Evolutionary conservation across 2,888 invertebrate species (phyloP).

Genomic region (Hedya salicella): DNA sequence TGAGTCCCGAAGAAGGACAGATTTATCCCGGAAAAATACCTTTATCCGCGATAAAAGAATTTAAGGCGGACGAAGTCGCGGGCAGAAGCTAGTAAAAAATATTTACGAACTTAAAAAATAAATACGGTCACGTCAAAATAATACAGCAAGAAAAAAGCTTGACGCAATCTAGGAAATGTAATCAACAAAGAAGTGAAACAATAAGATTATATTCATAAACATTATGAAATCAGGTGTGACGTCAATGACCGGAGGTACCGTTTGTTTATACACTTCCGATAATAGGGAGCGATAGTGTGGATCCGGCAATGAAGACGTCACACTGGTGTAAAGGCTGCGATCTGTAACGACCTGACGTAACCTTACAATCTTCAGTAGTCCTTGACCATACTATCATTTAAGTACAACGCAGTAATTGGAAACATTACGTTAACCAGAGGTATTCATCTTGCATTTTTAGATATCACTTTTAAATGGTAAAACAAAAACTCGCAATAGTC

Average conservation of each 20-base stretch:
- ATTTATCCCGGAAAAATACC: too few relatives aligned
- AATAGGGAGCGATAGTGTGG: constrained; percentile 32
- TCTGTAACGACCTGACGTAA: constrained; percentile 9
- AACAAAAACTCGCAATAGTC: too few relatives aligned
- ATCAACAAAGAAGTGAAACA: constrained; percentile 19
- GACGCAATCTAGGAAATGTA: constrained; percentile 24
- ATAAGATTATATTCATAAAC: constrained; percentile 10
- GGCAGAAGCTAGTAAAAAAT: constrained; percentile 10
- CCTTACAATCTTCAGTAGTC: not conserved
- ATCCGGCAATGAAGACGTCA: constrained; percentile 38
- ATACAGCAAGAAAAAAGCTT: not conserved
- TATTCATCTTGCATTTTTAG: too few relatives aligned
- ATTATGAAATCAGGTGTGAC: constrained; percentile 19
- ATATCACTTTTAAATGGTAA: too few relatives aligned
- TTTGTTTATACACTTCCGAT: constrained; percentile 20
- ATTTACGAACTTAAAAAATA: too few relatives aligned
- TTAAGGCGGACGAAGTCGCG: too few relatives aligned
- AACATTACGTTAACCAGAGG: too few relatives aligned
- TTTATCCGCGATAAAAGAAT: too few relatives aligned
- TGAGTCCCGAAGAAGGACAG: too few relatives aligned
- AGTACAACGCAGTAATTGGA: not conserved
- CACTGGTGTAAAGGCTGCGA: not conserved
- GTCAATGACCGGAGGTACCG: constrained; percentile 23
- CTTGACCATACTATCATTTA: not conserved
- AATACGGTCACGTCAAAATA: too few relatives aligned